phyloP scores from a whole-genome alignment of 2,888 invertebrate genomes.

The Itoplectis maculator region DNA sequence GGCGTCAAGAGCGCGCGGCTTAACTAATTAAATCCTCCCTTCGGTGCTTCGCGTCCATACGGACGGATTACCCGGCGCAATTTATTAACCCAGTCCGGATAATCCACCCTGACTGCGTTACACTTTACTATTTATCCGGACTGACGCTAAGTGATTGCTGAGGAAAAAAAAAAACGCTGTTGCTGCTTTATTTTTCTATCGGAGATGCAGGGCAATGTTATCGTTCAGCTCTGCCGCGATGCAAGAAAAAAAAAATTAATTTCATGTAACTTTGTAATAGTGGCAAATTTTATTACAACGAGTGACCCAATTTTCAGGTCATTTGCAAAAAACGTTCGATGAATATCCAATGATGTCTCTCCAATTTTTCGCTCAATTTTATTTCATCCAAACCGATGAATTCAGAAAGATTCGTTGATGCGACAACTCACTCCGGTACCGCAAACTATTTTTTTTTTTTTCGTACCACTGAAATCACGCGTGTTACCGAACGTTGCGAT shows the following conservation, averaged over 20 bases:
- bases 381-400: neutral
- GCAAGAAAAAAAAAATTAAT: neutral
- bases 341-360: no score
- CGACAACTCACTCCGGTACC: neutral
- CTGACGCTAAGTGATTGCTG: neutral
- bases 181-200: neutral
- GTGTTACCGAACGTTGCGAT: neutral
- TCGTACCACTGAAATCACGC: no score
- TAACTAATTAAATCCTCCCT: conserved; percentile 29
- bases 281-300: neutral
- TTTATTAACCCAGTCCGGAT: conserved; percentile 33
- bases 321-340: neutral
- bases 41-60: conserved; percentile 24
- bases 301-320: neutral
- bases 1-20: conserved; percentile 17
- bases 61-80: conserved; percentile 14
- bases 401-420: neutral
- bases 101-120: neutral
- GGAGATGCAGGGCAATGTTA: neutral
- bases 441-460: neutral
- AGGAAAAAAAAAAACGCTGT: no score
- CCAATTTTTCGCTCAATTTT: neutral
- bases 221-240: neutral
- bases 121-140: conserved; percentile 3
- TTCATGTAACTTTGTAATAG: neutral